A percentile compares a stretch with the other conserved stretches of the same genome.
phyloP scores from a whole-genome alignment of 92 coral and sea anemone genomes.

The Ricordea florida region DNA sequence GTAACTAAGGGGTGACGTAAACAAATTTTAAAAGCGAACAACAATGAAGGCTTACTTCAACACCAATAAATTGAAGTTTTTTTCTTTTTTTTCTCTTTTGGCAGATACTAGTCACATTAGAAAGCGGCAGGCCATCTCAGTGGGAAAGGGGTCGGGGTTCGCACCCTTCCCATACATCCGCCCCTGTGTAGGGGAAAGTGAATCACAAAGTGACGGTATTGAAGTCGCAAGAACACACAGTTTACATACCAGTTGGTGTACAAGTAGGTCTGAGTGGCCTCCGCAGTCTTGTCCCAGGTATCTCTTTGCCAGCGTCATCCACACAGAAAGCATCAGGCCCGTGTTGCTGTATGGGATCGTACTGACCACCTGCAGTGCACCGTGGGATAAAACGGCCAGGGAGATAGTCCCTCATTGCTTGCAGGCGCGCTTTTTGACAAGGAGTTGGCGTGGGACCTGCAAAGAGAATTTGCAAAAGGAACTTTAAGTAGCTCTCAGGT shows the following conservation, averaged over 20 bases:
- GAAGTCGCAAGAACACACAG: background rate
- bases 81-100: too few species aligned
- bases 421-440: conserved; percentile 66
- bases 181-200: background rate
- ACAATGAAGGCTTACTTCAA: too few species aligned
- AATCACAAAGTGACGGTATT: background rate
- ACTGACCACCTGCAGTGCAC: conserved; percentile 79
- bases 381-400: conserved; percentile 83
- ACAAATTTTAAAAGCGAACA: too few species aligned
- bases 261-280: conserved; percentile 87
- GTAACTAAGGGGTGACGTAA: too few species aligned
- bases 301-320: conserved; percentile 73
- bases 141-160: background rate
- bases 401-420: conserved; percentile 55
- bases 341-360: conserved; percentile 69
- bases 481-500: too few species aligned
- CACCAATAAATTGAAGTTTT: too few species aligned
- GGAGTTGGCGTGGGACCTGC: conserved; percentile 72
- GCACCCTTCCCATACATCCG: background rate
- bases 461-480: too few species aligned
- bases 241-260: conserved; percentile 49
- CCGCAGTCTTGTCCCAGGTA: conserved; percentile 72
- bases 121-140: too few species aligned
- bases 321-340: conserved; percentile 75
- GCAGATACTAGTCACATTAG: too few species aligned